These are phyloP conservation scores for Germaria angustata DNA, from an alignment of 2,888 invertebrate genomes.

Conservation along the genomic window DNA sequence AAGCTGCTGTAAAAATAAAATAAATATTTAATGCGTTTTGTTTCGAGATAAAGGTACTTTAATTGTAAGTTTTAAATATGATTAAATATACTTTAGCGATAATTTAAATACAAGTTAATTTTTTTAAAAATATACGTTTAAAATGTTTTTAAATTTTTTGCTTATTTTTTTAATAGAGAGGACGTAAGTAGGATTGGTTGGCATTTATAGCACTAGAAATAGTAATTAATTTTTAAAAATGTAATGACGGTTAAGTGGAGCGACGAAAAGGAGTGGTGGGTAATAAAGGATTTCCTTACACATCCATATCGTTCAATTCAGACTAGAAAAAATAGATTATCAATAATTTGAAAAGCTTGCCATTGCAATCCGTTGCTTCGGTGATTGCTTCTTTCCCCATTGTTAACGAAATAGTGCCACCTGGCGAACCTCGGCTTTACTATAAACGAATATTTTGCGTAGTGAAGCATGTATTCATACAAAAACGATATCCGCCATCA, in stretches of 20 bases:
- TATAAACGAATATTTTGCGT: too few species aligned
- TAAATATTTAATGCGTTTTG: constrained; percentile 35
- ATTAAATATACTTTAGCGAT: background rate
- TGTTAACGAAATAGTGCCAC: too few species aligned
- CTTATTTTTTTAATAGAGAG: constrained; percentile 29
- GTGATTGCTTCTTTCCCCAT: too few species aligned
- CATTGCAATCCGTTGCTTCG: too few species aligned
- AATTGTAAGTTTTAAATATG: background rate
- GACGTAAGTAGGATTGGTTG: constrained; percentile 41
- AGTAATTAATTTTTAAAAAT: background rate
- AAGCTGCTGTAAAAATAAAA: constrained; percentile 45
- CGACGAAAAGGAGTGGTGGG: too few species aligned
- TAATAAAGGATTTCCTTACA: too few species aligned
- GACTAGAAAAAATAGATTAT: too few species aligned
- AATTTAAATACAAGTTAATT: constrained; percentile 25
- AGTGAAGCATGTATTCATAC: too few species aligned
- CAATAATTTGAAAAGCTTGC: too few species aligned
- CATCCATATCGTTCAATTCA: too few species aligned
- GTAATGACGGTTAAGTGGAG: background rate
- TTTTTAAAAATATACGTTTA: background rate
- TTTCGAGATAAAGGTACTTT: constrained; percentile 46
- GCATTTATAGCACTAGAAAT: constrained; percentile 47
- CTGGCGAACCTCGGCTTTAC: too few species aligned
- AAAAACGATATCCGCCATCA: too few species aligned
- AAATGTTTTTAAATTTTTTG: constrained; percentile 7